Base-by-base conservation (phyloP, 2,888 invertebrate species). In the Uloborus plumipes region DNA sequence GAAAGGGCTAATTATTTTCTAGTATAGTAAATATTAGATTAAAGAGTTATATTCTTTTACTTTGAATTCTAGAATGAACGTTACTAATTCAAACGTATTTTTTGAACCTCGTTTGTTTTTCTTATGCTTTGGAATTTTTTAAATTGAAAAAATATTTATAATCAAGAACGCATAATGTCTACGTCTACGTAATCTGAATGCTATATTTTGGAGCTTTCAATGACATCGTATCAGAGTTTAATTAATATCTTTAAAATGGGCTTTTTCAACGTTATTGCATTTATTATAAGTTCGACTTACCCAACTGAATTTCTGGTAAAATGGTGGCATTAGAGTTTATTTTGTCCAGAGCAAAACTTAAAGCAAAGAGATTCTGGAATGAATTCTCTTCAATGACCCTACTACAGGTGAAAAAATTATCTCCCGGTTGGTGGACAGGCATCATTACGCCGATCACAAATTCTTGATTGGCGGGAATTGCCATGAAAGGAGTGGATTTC, bases 321-420 rank as follows among this genome's bases (percentile, higher is more conserved):
- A 84, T 62, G 2, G 79, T 80, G 1, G 51, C 51, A 69, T 89
- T 88, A 16, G 85, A 82, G 85, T 90, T 89, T 31, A 90, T 87
- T 15, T 87, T 84, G 61, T 89, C 87, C 22, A 90, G 87, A 9
- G 90, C 89, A 85, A 88, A 90, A 76, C 88, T 88, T 71, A 90
- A 88, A 1, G 90, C 90, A 64, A 89, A 87, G 71, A 90, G 85
- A 69, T 88, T 88, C 83, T 89, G 89, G 84, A 89, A 88, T 51
- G 88, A 87, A 11, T 85, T 84, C 18, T 86, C 86, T 0, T 88
- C 87, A 73, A 88, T 86, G 58, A 89, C 87, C 3, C 85, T 79
- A 9, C 90, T 89, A 86, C 90, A 90, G 4, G 86, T 85, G 75
- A 88, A 88, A 50, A 87, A 86, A 50, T 87, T 86, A 11, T 78